phyloP scores from a whole-genome alignment of 2,113 vertebrate genomes.

The Pitta sordida region DNA sequence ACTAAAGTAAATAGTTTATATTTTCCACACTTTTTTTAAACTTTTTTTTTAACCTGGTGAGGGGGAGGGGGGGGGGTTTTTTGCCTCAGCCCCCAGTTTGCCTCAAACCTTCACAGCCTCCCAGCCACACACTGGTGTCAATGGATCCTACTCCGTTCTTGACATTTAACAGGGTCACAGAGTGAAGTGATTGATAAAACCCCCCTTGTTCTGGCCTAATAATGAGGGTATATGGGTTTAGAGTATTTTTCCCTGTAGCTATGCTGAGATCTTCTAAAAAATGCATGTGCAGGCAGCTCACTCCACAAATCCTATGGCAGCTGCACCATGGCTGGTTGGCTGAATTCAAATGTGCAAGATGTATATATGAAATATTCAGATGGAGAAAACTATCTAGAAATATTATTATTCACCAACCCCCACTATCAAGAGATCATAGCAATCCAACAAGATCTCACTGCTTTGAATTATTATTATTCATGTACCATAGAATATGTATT shows the following conservation, averaged over 20 bases:
- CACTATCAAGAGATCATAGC: slow-evolving; percentile 1
- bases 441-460: not conserved
- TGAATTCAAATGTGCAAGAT: not conserved
- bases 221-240: not conserved
- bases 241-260: fast-evolving
- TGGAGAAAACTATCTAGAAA: slow-evolving; percentile 10
- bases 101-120: not conserved
- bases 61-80: no score
- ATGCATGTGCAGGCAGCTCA: not conserved
- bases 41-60: no score
- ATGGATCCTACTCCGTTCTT: not conserved
- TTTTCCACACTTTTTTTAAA: no score
- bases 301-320: not conserved
- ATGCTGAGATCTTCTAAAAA: not conserved
- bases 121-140: not conserved
- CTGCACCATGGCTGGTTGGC: not conserved
- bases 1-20: no score
- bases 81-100: no score
- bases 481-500: slow-evolving; percentile 45
- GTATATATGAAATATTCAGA: not conserved
- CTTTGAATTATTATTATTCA: slow-evolving; percentile 54
- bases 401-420: slow-evolving; percentile 29
- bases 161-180: not conserved
- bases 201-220: not conserved
- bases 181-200: not conserved